These are phyloP conservation scores for Drosophila yakuba DNA, from an alignment of 1,140 invertebrate species.

Conservation along the genomic window DNA sequence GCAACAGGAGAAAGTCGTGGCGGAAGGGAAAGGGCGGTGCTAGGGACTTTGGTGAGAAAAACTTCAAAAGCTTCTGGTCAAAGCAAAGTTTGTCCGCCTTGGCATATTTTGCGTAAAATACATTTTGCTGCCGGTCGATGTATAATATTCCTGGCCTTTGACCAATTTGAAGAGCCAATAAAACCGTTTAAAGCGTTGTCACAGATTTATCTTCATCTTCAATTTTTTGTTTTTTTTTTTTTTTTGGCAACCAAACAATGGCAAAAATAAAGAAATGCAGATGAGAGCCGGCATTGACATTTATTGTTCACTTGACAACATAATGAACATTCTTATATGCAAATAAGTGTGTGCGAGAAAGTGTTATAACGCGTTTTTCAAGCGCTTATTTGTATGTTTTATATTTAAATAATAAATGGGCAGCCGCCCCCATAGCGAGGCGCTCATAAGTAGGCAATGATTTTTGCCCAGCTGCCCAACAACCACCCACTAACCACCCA, in stretches of 20 bases:
- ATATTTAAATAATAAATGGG: conserved; percentile 80
- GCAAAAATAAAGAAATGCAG: conserved; percentile 3
- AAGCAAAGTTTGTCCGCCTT: conserved; percentile 39
- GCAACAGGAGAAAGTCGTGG: conserved; percentile 19
- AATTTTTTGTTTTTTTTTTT: not conserved
- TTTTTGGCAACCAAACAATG: conserved; percentile 17
- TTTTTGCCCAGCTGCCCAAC: conserved; percentile 58
- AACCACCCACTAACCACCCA: not conserved
- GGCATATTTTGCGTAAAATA: conserved; percentile 50
- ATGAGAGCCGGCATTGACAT: conserved; percentile 18
- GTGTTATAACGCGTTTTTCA: conserved; percentile 71
- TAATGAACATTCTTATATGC: conserved; percentile 78
- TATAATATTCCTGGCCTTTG: conserved; percentile 62
- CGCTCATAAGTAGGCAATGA: conserved; percentile 80
- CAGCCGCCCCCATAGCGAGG: conserved; percentile 5
- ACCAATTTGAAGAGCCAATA: conserved; percentile 75
- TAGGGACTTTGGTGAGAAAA: conserved; percentile 35
- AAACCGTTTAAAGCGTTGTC: conserved; percentile 69
- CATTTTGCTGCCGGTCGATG: conserved; percentile 34
- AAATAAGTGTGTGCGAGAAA: conserved; percentile 59
- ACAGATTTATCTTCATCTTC: conserved; percentile 12
- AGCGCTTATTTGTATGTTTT: conserved; percentile 73
- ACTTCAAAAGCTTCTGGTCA: conserved; percentile 60
- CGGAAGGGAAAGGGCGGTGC: not conserved
- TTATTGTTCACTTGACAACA: conserved; percentile 62